A percentile compares a stretch with the other conserved stretches of the same genome.
phyloP scores from a whole-genome alignment of 2,888 invertebrate genomes.

The Ypsolopha scabrella region DNA sequence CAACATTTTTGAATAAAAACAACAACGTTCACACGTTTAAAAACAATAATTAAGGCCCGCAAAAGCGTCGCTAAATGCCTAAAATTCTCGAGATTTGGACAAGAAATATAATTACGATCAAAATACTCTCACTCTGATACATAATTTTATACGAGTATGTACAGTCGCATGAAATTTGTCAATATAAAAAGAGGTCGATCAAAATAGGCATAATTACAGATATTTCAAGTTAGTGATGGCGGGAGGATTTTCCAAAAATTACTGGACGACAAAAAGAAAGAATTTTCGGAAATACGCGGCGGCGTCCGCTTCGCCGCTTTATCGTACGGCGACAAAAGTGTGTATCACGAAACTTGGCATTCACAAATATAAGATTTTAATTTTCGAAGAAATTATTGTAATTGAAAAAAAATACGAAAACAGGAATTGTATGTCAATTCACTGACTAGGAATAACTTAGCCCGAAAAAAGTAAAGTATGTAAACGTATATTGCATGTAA shows the following conservation, averaged over 20 bases:
- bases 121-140: not conserved
- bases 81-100: too few relatives aligned
- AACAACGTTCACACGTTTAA: too few relatives aligned
- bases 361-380: too few relatives aligned
- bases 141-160: not conserved
- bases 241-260: constrained; percentile 53
- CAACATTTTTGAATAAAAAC: too few relatives aligned
- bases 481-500: too few relatives aligned
- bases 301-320: constrained; percentile 11
- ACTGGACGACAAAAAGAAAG: constrained; percentile 29
- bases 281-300: constrained; percentile 39
- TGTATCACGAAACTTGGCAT: not conserved
- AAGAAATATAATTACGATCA: not conserved
- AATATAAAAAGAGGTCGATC: constrained; percentile 44
- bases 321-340: not conserved
- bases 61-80: too few relatives aligned
- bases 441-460: too few relatives aligned
- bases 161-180: constrained; percentile 12
- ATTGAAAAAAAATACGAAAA: too few relatives aligned
- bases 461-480: too few relatives aligned
- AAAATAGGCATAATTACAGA: constrained; percentile 60
- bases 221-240: constrained; percentile 25
- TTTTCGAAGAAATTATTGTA: too few relatives aligned
- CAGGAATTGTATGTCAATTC: too few relatives aligned
- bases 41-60: too few relatives aligned